Conservation (phyloP, 2,113 vertebrate genomes). For the Megatriorchis doriae region DNA sequence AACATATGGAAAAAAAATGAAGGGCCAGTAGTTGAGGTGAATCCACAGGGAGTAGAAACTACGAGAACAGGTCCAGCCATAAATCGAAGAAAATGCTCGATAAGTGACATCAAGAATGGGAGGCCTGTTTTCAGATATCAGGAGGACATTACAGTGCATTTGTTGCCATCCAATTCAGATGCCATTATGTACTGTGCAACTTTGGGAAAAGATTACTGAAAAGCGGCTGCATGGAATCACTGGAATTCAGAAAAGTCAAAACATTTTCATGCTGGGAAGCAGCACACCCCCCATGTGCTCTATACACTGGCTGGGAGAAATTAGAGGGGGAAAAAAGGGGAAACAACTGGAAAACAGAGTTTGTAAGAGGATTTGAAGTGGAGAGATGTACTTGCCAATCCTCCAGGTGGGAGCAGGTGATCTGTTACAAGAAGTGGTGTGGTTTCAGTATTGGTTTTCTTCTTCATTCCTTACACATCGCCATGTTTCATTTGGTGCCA, state of each 20-base stretch:
- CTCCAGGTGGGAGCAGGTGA: neutral
- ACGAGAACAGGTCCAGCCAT: neutral
- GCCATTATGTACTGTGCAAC: rapidly evolving
- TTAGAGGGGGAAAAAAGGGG: neutral
- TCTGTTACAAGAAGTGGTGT: neutral
- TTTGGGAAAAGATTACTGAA: neutral
- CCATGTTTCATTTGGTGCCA: neutral
- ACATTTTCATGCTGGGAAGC: neutral
- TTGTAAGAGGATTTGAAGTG: neutral
- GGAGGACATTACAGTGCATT: neutral
- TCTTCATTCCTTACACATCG: neutral
- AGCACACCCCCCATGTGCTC: neutral
- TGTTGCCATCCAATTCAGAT: neutral
- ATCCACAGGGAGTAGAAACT: neutral
- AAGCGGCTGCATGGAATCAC: neutral
- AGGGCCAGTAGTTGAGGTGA: neutral
- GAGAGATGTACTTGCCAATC: neutral
- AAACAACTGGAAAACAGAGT: neutral
- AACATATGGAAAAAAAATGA: neutral
- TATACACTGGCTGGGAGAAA: neutral
- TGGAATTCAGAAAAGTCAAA: neutral
- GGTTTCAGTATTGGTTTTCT: neutral
- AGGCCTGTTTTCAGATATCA: neutral
- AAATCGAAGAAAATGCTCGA: neutral
- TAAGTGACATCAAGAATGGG: neutral